phyloP scores from a whole-genome alignment of 2,797 vertebrate genomes.

The Enteromius afrohamiltoni region DNA sequence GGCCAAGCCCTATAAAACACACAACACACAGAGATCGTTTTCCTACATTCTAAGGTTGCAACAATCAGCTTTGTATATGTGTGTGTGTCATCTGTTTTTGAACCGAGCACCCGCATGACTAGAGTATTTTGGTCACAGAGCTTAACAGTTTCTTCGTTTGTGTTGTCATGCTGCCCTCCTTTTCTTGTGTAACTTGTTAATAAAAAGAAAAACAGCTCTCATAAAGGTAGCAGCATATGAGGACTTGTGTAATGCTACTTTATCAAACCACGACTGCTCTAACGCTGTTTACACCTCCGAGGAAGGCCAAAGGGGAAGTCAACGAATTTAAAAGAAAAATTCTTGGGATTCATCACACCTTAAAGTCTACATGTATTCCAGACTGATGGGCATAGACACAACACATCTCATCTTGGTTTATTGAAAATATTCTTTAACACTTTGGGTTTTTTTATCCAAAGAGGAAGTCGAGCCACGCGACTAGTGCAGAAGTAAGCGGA shows the following conservation, averaged over 20 bases:
- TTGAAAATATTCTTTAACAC: background rate
- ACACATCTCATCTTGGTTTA: background rate
- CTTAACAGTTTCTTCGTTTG: slow-evolving; percentile 49
- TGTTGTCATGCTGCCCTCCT: slow-evolving; percentile 23
- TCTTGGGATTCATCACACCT: background rate
- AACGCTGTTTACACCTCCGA: background rate
- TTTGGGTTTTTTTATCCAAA: background rate
- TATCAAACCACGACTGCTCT: background rate
- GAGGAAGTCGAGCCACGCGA: background rate
- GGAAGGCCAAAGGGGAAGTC: slow-evolving; percentile 7
- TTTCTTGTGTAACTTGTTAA: slow-evolving; percentile 55
- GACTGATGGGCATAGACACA: background rate
- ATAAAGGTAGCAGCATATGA: slow-evolving; percentile 37
- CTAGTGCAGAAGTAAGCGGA: background rate
- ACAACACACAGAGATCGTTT: slow-evolving; percentile 5
- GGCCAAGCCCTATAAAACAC: background rate
- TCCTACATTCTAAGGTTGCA: slow-evolving; percentile 35
- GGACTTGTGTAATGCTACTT: slow-evolving; percentile 28
- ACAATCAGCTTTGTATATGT: slow-evolving; percentile 36
- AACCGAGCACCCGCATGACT: slow-evolving; percentile 53
- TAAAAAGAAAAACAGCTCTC: slow-evolving; percentile 40
- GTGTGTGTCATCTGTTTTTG: slow-evolving; percentile 47
- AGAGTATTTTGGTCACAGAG: slow-evolving; percentile 59
- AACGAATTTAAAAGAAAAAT: background rate
- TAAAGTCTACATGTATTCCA: background rate